Evolutionary conservation across 2,888 invertebrate genomes (phyloP).

Genomic region (Adelognathus sp.): DNA sequence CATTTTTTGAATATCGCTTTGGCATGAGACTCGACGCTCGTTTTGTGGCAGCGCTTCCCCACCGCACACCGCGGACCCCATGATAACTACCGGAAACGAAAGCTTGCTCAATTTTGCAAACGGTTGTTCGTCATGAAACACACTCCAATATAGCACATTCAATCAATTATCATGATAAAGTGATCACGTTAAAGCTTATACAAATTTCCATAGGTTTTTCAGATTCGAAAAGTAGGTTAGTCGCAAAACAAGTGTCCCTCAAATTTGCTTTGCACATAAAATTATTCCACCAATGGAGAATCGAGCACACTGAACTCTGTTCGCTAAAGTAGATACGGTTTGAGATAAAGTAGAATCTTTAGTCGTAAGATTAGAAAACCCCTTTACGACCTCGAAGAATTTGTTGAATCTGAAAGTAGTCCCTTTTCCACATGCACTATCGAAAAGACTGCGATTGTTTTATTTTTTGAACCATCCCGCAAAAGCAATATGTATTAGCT

Average conservation of each 20-base stretch:
- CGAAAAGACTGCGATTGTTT: neutral
- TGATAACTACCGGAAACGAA: too few relatives aligned
- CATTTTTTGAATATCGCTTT: too few relatives aligned
- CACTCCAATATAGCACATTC: neutral
- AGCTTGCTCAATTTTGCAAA: too few relatives aligned
- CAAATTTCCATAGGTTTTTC: neutral
- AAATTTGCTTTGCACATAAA: neutral
- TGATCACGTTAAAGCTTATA: neutral
- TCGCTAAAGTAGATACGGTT: neutral
- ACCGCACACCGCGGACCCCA: too few relatives aligned
- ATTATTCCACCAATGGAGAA: neutral
- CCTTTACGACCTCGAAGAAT: neutral
- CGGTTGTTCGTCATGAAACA: too few relatives aligned
- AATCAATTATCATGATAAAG: neutral
- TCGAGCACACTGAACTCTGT: neutral
- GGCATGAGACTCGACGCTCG: too few relatives aligned
- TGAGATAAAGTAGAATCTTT: neutral
- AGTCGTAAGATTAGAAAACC: conserved; percentile 8
- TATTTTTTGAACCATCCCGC: neutral
- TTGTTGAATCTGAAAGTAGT: neutral
- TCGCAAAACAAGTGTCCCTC: neutral
- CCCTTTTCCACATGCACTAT: neutral
- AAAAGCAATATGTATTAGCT: neutral
- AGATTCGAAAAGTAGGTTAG: neutral
- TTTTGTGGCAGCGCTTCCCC: too few relatives aligned